Conservation (phyloP, 2,113 vertebrate species). For the Diadophis punctatus region DNA sequence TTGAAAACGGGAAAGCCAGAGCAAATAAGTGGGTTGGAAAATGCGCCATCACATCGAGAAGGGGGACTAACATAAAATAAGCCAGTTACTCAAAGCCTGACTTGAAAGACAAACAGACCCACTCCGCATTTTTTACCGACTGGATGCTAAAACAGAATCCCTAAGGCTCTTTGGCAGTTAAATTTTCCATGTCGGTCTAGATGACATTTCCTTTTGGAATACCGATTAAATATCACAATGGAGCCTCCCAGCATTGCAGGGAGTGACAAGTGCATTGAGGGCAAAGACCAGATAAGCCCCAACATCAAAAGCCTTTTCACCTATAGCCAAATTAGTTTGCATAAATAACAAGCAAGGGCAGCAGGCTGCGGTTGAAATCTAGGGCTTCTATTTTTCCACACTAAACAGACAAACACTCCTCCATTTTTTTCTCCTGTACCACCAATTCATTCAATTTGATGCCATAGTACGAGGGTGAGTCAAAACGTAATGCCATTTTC, state of each 20-base stretch:
- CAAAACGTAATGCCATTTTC: too few relatives aligned
- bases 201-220: conserved; percentile 58
- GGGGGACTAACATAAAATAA: not conserved
- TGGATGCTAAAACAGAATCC: conserved; percentile 44
- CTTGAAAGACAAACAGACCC: conserved; percentile 26
- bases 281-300: conserved; percentile 56
- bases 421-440: not conserved
- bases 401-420: not conserved
- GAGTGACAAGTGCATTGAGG: conserved; percentile 38
- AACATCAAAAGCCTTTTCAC: conserved; percentile 42
- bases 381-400: not conserved
- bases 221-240: conserved; percentile 51
- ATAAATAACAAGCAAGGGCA: conserved; percentile 34
- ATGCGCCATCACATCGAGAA: not conserved
- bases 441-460: not conserved
- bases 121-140: conserved; percentile 32
- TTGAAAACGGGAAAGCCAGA: not conserved
- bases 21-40: not conserved
- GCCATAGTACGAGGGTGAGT: too few relatives aligned
- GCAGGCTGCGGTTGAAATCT: conserved; percentile 29
- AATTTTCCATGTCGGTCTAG: conserved; percentile 54
- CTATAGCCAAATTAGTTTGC: conserved; percentile 38
- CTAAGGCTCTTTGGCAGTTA: conserved; percentile 50
- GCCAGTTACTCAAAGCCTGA: not conserved
- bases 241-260: conserved; percentile 48